Evolutionary conservation across 2,797 vertebrate species (phyloP).

Genomic region (Sebastes trivittatus): DNA sequence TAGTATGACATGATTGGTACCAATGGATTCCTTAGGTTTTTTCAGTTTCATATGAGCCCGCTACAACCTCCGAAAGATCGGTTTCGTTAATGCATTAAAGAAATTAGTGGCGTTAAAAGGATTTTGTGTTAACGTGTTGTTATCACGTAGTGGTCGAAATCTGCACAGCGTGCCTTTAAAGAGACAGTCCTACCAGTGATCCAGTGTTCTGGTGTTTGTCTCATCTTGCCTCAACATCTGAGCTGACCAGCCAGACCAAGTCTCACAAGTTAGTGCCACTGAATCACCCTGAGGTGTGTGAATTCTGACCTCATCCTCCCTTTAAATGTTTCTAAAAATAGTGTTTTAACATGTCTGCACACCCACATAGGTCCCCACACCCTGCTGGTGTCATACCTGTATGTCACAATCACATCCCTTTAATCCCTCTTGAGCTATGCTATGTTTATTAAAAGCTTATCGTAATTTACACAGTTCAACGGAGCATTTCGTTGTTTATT

Average conservation of each 20-base stretch:
- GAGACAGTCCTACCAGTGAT: neutral
- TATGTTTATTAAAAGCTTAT: conserved; percentile 1
- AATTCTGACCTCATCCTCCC: conserved; percentile 59
- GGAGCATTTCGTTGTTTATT: neutral
- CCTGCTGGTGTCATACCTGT: conserved; percentile 50
- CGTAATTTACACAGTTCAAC: neutral
- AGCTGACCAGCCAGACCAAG: conserved; percentile 29
- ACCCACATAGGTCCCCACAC: conserved; percentile 10
- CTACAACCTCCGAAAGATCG: too few relatives aligned
- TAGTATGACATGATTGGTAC: too few relatives aligned
- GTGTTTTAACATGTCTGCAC: conserved; percentile 21
- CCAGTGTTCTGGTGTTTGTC: conserved; percentile 15
- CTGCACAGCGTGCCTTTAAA: neutral
- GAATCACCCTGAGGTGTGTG: conserved; percentile 45
- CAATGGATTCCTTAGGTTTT: too few relatives aligned
- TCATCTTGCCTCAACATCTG: conserved; percentile 18
- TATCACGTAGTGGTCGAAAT: neutral
- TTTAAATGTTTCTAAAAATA: conserved; percentile 68
- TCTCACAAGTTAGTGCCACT: conserved; percentile 50
- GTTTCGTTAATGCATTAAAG: too few relatives aligned
- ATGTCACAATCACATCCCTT: conserved; percentile 26
- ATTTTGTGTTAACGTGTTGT: too few relatives aligned
- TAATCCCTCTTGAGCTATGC: neutral
- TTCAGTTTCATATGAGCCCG: too few relatives aligned
- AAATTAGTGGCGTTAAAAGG: too few relatives aligned